Evolutionary conservation across 2,113 vertebrate species (phyloP).

Genomic region (Brachypodius melanocephalos): DNA sequence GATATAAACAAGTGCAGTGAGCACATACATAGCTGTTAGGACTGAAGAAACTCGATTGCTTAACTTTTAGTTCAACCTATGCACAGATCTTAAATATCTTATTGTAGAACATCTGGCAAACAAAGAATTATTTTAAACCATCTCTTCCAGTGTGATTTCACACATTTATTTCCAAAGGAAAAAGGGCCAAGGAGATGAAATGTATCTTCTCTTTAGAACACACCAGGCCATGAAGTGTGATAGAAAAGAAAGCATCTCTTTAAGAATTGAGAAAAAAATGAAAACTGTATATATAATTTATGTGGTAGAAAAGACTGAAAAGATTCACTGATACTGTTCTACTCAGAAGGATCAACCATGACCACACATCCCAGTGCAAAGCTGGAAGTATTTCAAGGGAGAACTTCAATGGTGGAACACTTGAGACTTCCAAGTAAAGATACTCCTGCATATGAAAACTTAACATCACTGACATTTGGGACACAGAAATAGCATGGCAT

Average conservation of each 20-base stretch:
- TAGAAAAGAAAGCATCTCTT: neutral
- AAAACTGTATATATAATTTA: neutral
- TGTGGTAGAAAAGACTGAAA: neutral
- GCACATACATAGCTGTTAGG: rapidly evolving
- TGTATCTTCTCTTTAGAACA: neutral
- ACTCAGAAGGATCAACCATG: neutral
- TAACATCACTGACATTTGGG: neutral
- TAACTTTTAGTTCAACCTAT: neutral
- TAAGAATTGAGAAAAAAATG: neutral
- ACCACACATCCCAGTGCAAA: neutral
- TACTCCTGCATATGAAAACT: neutral
- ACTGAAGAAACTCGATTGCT: neutral
- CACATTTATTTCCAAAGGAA: neutral
- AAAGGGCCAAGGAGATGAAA: neutral
- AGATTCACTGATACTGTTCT: neutral
- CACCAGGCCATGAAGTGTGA: neutral
- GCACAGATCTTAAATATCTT: neutral
- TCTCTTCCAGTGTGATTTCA: neutral
- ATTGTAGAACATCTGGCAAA: neutral
- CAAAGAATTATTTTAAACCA: neutral
- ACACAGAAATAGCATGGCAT: neutral
- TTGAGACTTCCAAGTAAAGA: neutral
- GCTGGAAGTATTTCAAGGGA: neutral
- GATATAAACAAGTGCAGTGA: neutral
- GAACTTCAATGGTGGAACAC: neutral